Conservation (phyloP, 2,888 invertebrate genomes). For the Eilema griseolum region DNA sequence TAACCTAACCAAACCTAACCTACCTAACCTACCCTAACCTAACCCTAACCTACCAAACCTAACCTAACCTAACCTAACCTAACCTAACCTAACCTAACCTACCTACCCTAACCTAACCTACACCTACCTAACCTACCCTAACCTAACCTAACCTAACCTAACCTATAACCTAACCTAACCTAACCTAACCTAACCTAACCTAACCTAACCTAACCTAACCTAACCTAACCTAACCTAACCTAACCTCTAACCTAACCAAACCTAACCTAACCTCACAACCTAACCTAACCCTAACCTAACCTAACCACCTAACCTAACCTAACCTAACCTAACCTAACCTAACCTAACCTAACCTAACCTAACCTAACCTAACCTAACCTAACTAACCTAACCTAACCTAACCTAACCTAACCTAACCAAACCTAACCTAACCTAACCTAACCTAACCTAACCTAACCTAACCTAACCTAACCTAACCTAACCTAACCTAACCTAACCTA, state of each 20-base stretch:
- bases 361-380: slow-evolving; percentile 40
- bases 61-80: slow-evolving; percentile 33
- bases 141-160: slow-evolving; percentile 33
- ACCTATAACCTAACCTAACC: too few species aligned
- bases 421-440: slow-evolving; percentile 26
- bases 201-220: too few species aligned
- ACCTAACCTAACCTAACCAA: too few species aligned
- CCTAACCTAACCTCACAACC: slow-evolving; percentile 15
- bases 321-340: slow-evolving; percentile 33
- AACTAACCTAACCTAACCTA: slow-evolving; percentile 6
- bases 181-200: too few species aligned
- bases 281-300: slow-evolving; percentile 30
- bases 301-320: slow-evolving; percentile 27
- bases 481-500: slow-evolving; percentile 21
- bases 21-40: slow-evolving; percentile 6
- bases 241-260: too few species aligned
- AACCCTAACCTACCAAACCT: slow-evolving; percentile 29
- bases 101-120: slow-evolving; percentile 30
- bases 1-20: too few species aligned
- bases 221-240: slow-evolving; percentile 11
- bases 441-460: slow-evolving; percentile 28
- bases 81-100: slow-evolving; percentile 24
- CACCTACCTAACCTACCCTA: slow-evolving; percentile 31
- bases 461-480: slow-evolving; percentile 29
- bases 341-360: slow-evolving; percentile 37